These are phyloP conservation scores for Linyphia triangularis DNA, from an alignment of 2,888 invertebrate genomes.

Conservation along the genomic window DNA sequence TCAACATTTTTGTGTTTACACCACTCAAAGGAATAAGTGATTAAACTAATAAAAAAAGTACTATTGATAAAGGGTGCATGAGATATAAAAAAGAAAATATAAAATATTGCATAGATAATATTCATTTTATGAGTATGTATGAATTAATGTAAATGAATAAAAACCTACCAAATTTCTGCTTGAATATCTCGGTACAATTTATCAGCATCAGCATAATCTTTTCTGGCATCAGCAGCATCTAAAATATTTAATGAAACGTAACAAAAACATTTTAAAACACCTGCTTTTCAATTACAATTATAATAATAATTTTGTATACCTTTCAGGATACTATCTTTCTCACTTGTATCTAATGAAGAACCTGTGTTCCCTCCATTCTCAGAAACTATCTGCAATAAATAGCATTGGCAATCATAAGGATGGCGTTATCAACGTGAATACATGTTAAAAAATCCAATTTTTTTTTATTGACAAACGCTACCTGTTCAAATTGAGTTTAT, in stretches of 20 bases:
- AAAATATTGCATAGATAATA: background rate
- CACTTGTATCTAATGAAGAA: slow-evolving; percentile 25
- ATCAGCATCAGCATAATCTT: slow-evolving; percentile 68
- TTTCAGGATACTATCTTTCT: slow-evolving; percentile 61
- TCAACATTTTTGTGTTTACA: no score
- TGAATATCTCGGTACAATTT: slow-evolving; percentile 64
- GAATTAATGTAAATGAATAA: background rate
- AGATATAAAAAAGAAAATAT: background rate
- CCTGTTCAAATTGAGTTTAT: no score
- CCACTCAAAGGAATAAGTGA: no score
- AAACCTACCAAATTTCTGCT: slow-evolving; percentile 66
- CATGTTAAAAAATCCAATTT: no score
- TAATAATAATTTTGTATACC: slow-evolving; percentile 14
- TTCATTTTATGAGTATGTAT: background rate
- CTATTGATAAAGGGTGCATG: no score
- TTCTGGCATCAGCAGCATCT: slow-evolving; percentile 68
- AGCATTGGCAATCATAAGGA: no score
- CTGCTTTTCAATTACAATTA: background rate
- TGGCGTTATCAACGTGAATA: no score
- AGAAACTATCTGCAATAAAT: background rate
- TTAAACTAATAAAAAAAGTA: no score
- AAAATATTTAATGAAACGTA: background rate
- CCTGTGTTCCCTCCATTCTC: background rate
- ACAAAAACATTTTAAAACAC: background rate
- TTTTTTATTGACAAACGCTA: no score